Percentiles rank a stretch among this genome's conserved stretches.
phyloP scores from a whole-genome alignment of 1,140 invertebrate species.

The Sminthurides bifidus region DNA sequence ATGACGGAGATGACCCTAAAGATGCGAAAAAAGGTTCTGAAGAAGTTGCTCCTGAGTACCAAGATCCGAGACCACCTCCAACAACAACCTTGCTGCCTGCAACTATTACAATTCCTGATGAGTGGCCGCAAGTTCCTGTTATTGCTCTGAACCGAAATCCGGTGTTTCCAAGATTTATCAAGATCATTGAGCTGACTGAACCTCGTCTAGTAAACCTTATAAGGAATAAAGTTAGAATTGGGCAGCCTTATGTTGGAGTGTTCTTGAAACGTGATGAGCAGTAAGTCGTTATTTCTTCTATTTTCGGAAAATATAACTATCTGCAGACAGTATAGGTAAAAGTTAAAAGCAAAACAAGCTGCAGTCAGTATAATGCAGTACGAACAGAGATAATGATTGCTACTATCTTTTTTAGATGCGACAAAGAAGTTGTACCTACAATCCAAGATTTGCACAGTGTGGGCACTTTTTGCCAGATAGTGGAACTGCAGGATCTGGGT shows the following conservation, averaged over 20 bases:
- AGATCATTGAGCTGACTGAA: slow-evolving; percentile 87
- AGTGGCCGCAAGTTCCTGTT: slow-evolving; percentile 89
- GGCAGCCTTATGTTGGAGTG: slow-evolving; percentile 94
- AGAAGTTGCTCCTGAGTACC: neutral
- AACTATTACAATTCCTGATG: slow-evolving; percentile 87
- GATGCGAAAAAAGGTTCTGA: neutral
- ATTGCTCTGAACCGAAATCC: slow-evolving; percentile 89
- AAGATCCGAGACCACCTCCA: neutral
- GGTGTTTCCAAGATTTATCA: slow-evolving; percentile 95
- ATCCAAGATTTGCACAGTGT: slow-evolving; percentile 79
- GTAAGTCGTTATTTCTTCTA: slow-evolving; percentile 38
- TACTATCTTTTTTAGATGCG: slow-evolving; percentile 46
- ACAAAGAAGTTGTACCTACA: slow-evolving; percentile 72
- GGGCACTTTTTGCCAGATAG: slow-evolving; percentile 96
- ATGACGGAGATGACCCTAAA: neutral
- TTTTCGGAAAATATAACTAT: no score
- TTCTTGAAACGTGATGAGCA: slow-evolving; percentile 90
- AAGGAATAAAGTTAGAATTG: slow-evolving; percentile 83
- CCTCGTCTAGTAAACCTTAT: slow-evolving; percentile 79
- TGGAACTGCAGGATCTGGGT: slow-evolving; percentile 91
- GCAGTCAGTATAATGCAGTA: slow-evolving; percentile 1
- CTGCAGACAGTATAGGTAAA: neutral
- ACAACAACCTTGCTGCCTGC: slow-evolving; percentile 44
- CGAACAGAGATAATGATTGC: neutral
- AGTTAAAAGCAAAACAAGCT: neutral